Conservation (phyloP, 2,113 vertebrate genomes). For the Chrysochloris asiatica region DNA sequence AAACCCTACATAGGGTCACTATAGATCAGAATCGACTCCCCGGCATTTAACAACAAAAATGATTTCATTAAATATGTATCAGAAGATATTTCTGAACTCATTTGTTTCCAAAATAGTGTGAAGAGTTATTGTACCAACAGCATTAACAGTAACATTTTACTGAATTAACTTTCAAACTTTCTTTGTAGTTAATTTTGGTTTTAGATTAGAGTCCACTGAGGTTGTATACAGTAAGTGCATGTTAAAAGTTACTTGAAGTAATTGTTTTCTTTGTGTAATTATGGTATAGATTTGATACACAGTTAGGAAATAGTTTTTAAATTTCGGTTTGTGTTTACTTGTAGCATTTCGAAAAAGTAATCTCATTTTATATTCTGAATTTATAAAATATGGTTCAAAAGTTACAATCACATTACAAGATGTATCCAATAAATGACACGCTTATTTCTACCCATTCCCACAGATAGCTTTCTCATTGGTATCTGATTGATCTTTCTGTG, state of each 20-base stretch:
- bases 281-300: neutral
- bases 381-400: conserved; percentile 4
- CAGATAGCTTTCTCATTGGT: neutral
- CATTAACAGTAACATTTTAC: neutral
- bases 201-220: neutral
- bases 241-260: conserved; percentile 16
- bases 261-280: conserved; percentile 12
- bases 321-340: neutral
- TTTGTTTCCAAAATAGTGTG: conserved; percentile 29
- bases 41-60: too few species aligned
- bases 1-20: too few species aligned
- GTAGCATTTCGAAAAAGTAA: neutral
- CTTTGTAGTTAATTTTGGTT: neutral
- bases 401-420: neutral
- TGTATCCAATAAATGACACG: neutral
- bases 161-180: neutral
- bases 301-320: conserved; percentile 15
- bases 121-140: neutral
- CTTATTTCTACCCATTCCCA: neutral
- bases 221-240: neutral
- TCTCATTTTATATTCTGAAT: conserved; percentile 13
- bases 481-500: neutral
- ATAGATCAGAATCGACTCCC: too few species aligned
- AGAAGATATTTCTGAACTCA: neutral
- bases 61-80: neutral